Evolutionary conservation across 1,140 invertebrate genomes (phyloP).

Genomic region (Leucophenga varia): DNA sequence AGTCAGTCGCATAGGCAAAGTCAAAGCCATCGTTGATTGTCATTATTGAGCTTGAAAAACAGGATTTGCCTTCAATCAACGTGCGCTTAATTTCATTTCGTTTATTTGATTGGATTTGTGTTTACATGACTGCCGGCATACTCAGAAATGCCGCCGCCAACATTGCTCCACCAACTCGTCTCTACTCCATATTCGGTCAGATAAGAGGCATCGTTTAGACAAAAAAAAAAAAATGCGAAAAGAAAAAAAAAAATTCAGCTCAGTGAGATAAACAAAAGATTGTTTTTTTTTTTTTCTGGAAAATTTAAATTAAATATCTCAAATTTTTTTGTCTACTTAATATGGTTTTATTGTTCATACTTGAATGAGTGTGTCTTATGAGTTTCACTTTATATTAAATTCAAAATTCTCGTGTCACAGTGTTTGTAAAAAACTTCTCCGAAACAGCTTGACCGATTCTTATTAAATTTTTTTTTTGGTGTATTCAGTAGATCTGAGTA

Average conservation of each 20-base stretch:
- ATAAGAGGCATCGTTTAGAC: constrained; percentile 12
- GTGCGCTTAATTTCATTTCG: constrained; percentile 45
- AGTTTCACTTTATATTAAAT: too few species aligned
- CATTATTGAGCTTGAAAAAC: constrained; percentile 52
- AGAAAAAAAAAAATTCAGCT: too few species aligned
- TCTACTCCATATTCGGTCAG: constrained; percentile 7
- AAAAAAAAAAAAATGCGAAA: too few species aligned
- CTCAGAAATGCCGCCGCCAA: background rate
- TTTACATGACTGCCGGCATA: constrained; percentile 40
- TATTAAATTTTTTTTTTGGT: too few species aligned
- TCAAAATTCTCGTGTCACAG: too few species aligned
- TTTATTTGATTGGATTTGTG: constrained; percentile 54
- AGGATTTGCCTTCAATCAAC: constrained; percentile 51
- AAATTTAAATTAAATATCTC: background rate
- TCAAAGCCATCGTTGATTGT: constrained; percentile 27
- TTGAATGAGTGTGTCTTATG: too few species aligned
- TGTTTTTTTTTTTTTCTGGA: constrained; percentile 8
- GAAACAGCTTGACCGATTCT: too few species aligned
- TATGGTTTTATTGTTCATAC: too few species aligned
- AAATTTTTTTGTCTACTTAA: too few species aligned
- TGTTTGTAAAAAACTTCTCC: too few species aligned
- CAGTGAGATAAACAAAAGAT: too few species aligned
- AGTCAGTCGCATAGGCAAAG: background rate
- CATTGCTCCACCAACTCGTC: constrained; percentile 25
- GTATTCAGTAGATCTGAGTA: too few species aligned